Evolutionary conservation across 1,140 invertebrate genomes (phyloP).

Genomic region (Nomia melanderi): DNA sequence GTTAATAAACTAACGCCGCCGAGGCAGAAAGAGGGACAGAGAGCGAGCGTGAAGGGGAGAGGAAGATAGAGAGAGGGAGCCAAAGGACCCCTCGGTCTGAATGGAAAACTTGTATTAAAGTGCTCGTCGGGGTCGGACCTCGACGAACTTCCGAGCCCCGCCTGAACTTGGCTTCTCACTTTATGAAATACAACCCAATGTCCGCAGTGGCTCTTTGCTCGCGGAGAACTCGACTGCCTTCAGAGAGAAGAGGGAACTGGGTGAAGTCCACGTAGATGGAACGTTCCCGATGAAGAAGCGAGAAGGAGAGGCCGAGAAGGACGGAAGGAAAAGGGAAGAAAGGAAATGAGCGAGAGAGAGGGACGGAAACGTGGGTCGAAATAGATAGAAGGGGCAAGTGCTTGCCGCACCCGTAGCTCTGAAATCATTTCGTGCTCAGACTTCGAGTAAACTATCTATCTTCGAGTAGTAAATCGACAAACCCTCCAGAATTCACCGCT

Average conservation of each 20-base stretch:
- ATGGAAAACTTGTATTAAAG: conserved; percentile 67
- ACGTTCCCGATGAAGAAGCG: neutral
- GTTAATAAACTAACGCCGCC: conserved; percentile 61
- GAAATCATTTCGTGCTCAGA: conserved; percentile 63
- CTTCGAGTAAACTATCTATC: conserved; percentile 64
- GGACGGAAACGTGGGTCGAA: conserved; percentile 25
- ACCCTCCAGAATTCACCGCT: conserved; percentile 50
- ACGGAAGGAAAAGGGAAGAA: neutral
- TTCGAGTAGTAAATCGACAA: conserved; percentile 61
- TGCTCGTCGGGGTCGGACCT: conserved; percentile 38
- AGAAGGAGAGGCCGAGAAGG: neutral
- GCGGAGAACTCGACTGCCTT: conserved; percentile 48
- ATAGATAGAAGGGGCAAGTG: conserved; percentile 47
- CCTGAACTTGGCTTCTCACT: conserved; percentile 65
- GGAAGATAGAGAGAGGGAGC: conserved; percentile 18
- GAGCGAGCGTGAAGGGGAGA: too few relatives aligned
- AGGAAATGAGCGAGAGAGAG: neutral
- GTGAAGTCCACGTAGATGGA: conserved; percentile 5
- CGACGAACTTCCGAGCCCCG: conserved; percentile 41
- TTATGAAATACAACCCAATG: conserved; percentile 65
- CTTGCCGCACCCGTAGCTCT: conserved; percentile 51
- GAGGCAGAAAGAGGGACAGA: too few relatives aligned
- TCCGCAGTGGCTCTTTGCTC: conserved; percentile 45
- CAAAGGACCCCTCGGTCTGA: conserved; percentile 19
- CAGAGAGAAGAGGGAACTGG: neutral